Evolutionary conservation across 2,113 vertebrate species (phyloP).

Genomic region (Columba livia): DNA sequence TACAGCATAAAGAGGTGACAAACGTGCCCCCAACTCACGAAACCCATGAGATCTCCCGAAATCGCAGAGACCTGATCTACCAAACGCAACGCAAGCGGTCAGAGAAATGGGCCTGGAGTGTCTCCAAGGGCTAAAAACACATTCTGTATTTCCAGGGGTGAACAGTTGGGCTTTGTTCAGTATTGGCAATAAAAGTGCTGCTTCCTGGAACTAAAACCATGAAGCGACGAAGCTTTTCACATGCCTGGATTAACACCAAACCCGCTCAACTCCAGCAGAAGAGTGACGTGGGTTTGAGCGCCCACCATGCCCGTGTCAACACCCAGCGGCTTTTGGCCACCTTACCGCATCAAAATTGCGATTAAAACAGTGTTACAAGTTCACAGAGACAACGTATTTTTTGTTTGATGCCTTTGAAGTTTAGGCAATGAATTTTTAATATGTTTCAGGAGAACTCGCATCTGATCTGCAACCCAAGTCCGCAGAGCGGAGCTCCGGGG

Average conservation of each 20-base stretch:
- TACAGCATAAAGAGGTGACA: background rate
- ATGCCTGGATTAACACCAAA: background rate
- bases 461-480: background rate
- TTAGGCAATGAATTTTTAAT: background rate
- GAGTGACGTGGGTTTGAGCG: background rate
- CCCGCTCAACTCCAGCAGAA: background rate
- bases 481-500: background rate
- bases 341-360: rapidly evolving
- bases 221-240: background rate
- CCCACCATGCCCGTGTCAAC: background rate
- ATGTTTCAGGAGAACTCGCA: background rate
- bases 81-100: no score
- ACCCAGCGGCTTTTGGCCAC: background rate
- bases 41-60: background rate
- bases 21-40: background rate
- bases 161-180: background rate
- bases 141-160: no score
- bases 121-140: no score
- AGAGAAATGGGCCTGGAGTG: no score
- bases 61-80: no score
- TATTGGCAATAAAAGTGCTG: background rate
- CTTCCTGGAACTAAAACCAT: background rate
- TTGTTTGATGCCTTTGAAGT: background rate
- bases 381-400: background rate
- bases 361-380: background rate